phyloP scores from a whole-genome alignment of 2,113 vertebrate species.

The Orthonyx spaldingii region DNA sequence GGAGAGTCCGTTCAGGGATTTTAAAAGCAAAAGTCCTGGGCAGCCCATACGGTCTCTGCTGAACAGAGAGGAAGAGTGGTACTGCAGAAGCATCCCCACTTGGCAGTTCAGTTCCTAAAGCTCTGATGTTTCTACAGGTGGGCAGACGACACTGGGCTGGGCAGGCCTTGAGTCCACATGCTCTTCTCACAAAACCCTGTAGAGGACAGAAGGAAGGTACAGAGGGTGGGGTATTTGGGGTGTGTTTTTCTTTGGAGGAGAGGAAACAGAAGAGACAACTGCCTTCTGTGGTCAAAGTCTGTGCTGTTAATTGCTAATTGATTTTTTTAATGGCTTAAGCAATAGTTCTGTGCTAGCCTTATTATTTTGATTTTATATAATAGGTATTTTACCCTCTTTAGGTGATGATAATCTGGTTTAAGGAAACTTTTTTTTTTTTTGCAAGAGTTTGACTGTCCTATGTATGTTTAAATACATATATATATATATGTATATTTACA shows the following conservation, averaged over 20 bases:
- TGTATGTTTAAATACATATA: background rate
- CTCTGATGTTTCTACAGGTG: background rate
- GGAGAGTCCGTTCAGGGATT: background rate
- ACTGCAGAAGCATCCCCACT: background rate
- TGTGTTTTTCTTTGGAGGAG: background rate
- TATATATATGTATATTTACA: background rate
- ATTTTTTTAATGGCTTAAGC: background rate
- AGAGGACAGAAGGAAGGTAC: background rate
- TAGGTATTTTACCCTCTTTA: background rate
- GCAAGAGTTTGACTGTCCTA: background rate
- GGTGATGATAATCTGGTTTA: background rate
- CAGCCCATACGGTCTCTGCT: background rate
- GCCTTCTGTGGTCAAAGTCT: background rate
- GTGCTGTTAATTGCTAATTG: background rate
- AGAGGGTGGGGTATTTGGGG: background rate
- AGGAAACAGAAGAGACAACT: background rate
- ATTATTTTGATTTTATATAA: background rate
- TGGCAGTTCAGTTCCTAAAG: background rate
- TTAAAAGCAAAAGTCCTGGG: background rate
- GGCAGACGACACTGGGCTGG: background rate
- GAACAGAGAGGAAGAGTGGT: background rate
- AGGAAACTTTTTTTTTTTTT: background rate
- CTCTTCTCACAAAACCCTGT: background rate
- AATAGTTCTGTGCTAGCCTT: background rate
- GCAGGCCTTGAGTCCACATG: background rate